Evolutionary conservation across 2,797 vertebrate species (phyloP).

Genomic region (Anolis apletophallus): DNA sequence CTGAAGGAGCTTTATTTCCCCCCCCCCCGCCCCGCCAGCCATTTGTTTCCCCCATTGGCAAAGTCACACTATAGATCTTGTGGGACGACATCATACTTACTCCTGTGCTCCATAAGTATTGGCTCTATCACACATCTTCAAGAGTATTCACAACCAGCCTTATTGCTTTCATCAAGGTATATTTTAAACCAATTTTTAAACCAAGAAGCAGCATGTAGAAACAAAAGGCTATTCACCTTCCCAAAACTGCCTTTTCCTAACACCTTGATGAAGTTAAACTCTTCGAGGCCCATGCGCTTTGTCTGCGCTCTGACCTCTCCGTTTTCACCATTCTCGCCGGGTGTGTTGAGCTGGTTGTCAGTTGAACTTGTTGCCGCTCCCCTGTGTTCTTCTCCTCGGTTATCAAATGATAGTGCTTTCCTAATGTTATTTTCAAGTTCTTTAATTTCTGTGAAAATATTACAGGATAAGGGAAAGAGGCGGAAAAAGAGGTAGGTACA

Average conservation of each 20-base stretch:
- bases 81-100: too few species aligned
- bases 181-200: not conserved
- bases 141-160: not conserved
- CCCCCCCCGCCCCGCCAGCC: too few species aligned
- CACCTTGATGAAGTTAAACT: conserved; percentile 97
- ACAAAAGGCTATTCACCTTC: conserved; percentile 82
- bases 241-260: conserved; percentile 97
- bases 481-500: not conserved
- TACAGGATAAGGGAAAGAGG: not conserved
- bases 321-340: conserved; percentile 84
- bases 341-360: conserved; percentile 78
- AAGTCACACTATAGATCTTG: too few species aligned
- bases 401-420: conserved; percentile 94
- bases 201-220: not conserved
- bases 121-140: not conserved
- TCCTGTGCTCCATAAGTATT: not conserved
- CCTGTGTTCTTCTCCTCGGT: conserved; percentile 89
- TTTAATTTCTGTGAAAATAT: conserved; percentile 85
- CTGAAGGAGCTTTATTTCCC: too few species aligned
- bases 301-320: conserved; percentile 89
- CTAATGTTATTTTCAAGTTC: conserved; percentile 94
- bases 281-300: conserved; percentile 88
- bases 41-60: too few species aligned
- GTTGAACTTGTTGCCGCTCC: conserved; percentile 76
- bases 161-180: not conserved